A percentile compares a stretch with the other conserved stretches of the same genome.
These are phyloP conservation scores for Malurus splendens DNA, from an alignment of 2,797 vertebrate genomes.

Conservation along the genomic window DNA sequence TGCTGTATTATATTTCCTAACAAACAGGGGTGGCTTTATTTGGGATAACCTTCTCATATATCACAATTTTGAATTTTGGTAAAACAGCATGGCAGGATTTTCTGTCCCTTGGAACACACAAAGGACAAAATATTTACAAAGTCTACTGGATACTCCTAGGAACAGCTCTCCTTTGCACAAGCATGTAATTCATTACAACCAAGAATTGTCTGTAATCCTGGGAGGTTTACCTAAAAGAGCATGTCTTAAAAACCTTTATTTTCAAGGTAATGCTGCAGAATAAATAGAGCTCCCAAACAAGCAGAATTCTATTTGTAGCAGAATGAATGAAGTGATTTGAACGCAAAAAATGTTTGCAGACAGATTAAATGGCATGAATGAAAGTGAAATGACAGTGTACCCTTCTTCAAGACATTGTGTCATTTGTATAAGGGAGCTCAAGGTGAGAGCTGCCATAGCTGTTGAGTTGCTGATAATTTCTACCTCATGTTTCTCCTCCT, in stretches of 20 bases:
- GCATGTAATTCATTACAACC: neutral
- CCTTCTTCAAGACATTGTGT: neutral
- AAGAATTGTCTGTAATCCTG: neutral
- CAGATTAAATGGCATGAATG: neutral
- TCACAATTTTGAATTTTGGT: neutral
- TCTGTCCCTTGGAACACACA: neutral
- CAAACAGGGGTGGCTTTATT: neutral
- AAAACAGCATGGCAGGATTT: neutral
- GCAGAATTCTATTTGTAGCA: neutral
- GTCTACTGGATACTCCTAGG: neutral
- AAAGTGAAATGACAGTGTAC: neutral
- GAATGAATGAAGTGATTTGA: neutral
- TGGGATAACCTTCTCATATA: neutral
- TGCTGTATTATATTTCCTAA: neutral
- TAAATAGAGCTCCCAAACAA: neutral
- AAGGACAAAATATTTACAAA: neutral
- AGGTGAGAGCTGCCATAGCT: neutral
- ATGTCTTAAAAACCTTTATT: fast-evolving
- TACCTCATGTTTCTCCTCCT: neutral
- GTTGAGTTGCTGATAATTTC: neutral
- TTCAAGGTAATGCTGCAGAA: neutral
- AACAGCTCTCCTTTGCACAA: neutral
- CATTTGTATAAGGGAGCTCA: neutral
- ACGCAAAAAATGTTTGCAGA: neutral
- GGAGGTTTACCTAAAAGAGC: neutral